These are phyloP conservation scores for Fragum sueziense DNA, from an alignment of 2,888 invertebrate genomes.

Conservation along the genomic window DNA sequence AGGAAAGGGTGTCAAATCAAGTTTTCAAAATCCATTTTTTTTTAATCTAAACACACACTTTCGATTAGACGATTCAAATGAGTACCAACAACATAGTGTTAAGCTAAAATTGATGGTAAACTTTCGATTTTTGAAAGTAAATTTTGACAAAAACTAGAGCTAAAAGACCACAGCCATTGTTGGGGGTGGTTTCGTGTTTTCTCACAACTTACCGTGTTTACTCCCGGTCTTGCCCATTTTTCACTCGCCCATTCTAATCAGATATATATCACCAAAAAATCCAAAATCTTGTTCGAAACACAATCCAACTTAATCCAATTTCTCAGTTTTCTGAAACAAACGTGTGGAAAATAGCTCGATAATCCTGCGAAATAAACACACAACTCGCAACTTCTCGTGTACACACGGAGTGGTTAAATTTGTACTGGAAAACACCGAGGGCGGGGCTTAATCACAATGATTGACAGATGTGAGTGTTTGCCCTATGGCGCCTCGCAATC, in stretches of 20 bases:
- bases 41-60: too few species aligned
- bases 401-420: constrained; percentile 27
- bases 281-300: background rate
- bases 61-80: too few species aligned
- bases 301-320: constrained; percentile 5
- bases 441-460: background rate
- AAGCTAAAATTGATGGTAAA: too few species aligned
- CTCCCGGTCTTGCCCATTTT: constrained; percentile 76
- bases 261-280: background rate
- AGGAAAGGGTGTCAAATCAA: too few species aligned
- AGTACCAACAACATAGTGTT: too few species aligned
- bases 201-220: constrained; percentile 72
- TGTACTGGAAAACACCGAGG: constrained; percentile 17
- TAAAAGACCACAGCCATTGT: background rate
- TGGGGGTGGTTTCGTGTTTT: constrained; percentile 20
- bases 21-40: too few species aligned
- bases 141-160: too few species aligned
- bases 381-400: background rate
- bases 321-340: background rate
- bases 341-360: background rate
- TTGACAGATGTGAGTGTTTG: constrained; percentile 13
- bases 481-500: constrained; percentile 2
- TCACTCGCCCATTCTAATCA: constrained; percentile 47
- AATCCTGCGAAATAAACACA: constrained; percentile 14
- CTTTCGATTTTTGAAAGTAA: too few species aligned